Conservation (phyloP, 2,888 invertebrate genomes). For the Autographa pulchrina region DNA sequence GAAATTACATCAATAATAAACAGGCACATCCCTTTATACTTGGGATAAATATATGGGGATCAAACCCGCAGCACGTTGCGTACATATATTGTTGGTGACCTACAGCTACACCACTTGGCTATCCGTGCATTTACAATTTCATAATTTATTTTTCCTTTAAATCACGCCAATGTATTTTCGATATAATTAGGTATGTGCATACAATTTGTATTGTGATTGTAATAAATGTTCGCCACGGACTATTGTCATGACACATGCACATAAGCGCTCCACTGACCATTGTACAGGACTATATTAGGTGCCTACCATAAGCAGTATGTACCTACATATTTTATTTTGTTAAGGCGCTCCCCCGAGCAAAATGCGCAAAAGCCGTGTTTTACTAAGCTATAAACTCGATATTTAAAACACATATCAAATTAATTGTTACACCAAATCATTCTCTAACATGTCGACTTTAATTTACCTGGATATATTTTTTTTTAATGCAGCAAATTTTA, state of each 20-base stretch:
- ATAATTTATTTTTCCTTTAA: not conserved
- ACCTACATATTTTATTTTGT: not conserved
- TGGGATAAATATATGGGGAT: not conserved
- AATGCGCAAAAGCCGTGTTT: no score
- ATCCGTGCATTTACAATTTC: no score
- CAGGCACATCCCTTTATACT: not conserved
- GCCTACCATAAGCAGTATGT: not conserved
- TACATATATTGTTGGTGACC: no score
- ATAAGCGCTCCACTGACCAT: constrained; percentile 23
- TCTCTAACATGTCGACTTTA: no score
- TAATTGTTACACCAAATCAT: no score
- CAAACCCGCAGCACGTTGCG: not conserved
- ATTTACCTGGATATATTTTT: no score
- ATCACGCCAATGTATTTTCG: not conserved
- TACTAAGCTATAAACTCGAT: no score
- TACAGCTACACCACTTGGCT: no score
- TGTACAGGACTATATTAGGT: constrained; percentile 4
- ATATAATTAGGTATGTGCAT: constrained; percentile 13
- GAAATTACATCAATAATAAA: no score
- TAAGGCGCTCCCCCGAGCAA: no score
- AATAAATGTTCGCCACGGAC: constrained; percentile 32
- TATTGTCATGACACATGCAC: constrained; percentile 28
- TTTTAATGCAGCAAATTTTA: no score
- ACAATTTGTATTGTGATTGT: constrained; percentile 30
- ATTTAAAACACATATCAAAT: no score